phyloP scores from a whole-genome alignment of 2,888 invertebrate species.

The Agonopterix subpropinquella region DNA sequence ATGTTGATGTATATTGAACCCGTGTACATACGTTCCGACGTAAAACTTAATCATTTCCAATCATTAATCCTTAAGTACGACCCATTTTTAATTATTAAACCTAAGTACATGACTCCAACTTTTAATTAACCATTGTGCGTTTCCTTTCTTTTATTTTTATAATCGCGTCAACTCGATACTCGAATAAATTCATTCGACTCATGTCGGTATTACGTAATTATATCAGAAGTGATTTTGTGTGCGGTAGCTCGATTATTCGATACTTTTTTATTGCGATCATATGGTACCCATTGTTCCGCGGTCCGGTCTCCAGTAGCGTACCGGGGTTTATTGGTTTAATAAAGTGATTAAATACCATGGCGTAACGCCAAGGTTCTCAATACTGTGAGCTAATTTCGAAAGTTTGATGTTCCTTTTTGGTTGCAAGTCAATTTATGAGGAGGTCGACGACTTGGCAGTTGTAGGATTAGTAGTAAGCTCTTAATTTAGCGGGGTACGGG shows the following conservation, averaged over 20 bases:
- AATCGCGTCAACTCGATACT: constrained; percentile 18
- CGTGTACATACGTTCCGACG: constrained; percentile 13
- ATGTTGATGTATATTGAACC: not conserved
- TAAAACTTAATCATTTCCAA: constrained; percentile 29
- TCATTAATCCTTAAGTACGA: constrained; percentile 15
- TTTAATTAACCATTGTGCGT: constrained; percentile 59
- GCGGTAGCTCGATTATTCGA: constrained; percentile 42
- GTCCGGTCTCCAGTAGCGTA: constrained; percentile 33
- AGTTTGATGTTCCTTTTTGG: constrained; percentile 28
- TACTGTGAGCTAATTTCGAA: constrained; percentile 53
- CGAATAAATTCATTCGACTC: constrained; percentile 34
- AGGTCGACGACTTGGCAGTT: constrained; percentile 16
- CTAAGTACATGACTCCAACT: constrained; percentile 20
- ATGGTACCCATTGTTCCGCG: constrained; percentile 49
- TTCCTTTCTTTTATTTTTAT: constrained; percentile 23
- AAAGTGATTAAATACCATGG: constrained; percentile 62
- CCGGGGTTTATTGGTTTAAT: constrained; percentile 53
- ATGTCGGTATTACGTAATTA: constrained; percentile 48
- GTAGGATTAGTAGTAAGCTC: no score
- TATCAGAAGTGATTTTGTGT: constrained; percentile 37
- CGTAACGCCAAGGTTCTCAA: constrained; percentile 40
- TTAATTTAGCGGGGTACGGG: not conserved
- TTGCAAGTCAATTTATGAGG: constrained; percentile 24
- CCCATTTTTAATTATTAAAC: constrained; percentile 35
- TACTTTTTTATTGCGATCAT: constrained; percentile 56